Conservation (phyloP, 2,113 vertebrate genomes). For the Oplegnathus fasciatus region DNA sequence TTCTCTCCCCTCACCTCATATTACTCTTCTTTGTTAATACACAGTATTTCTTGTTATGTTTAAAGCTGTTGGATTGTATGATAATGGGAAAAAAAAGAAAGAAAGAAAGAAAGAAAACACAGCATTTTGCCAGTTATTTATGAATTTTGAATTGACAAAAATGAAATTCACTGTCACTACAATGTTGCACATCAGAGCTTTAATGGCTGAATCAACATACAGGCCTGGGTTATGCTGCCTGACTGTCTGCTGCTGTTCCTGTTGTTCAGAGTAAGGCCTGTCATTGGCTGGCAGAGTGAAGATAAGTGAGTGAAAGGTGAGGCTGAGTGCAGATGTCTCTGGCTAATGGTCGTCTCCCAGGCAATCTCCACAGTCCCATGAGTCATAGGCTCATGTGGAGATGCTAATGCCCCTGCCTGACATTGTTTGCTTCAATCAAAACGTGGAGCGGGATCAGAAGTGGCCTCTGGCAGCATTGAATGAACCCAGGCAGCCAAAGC, state of each 20-base stretch:
- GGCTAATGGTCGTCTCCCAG: slow-evolving; percentile 57
- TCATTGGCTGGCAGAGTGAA: slow-evolving; percentile 37
- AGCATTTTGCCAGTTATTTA: neutral
- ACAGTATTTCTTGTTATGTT: neutral
- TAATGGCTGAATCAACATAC: neutral
- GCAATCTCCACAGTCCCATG: slow-evolving; percentile 55
- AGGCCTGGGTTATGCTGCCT: neutral
- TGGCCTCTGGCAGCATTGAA: neutral
- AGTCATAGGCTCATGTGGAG: slow-evolving; percentile 33
- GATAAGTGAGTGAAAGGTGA: slow-evolving; percentile 31
- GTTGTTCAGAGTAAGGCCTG: neutral
- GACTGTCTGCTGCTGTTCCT: slow-evolving; percentile 12
- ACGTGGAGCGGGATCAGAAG: slow-evolving; percentile 55
- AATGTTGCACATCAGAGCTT: neutral
- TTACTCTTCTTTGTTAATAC: neutral
- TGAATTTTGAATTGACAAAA: neutral
- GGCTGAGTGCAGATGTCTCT: slow-evolving; percentile 70
- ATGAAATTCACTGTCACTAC: neutral
- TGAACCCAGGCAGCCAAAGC: neutral
- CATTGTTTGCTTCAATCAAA: slow-evolving; percentile 48
- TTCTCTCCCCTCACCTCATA: neutral
- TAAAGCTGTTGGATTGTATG: neutral
- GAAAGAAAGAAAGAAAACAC: neutral
- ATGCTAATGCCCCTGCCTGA: slow-evolving; percentile 31
- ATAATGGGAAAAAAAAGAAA: neutral